A percentile compares a stretch with the other conserved stretches of the same genome.
Conservation (phyloP, 2,797 vertebrate genomes). For the Ciconia nigra region DNA sequence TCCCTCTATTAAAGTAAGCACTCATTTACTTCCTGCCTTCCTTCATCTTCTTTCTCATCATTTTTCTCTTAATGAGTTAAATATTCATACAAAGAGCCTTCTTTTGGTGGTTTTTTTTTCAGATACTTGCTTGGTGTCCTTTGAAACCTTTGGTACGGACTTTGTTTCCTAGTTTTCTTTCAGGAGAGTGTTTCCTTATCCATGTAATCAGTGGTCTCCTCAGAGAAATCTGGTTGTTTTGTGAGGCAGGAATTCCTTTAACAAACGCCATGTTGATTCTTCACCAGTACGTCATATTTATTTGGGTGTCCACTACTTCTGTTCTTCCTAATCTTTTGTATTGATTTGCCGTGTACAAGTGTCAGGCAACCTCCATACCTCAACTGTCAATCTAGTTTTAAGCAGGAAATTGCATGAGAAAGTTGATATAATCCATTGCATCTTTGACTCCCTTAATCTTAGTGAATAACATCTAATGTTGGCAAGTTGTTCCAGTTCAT, state of each 20-base stretch:
- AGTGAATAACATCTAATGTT: neutral
- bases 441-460: neutral
- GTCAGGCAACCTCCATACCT: neutral
- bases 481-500: neutral
- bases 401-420: neutral
- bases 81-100: neutral
- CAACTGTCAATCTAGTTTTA: neutral
- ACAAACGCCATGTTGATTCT: neutral
- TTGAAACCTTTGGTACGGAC: neutral
- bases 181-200: neutral
- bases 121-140: neutral
- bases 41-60: neutral
- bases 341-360: neutral
- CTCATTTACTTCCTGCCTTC: neutral
- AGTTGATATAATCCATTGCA: neutral
- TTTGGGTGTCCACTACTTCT: neutral
- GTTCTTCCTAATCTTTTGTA: neutral
- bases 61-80: neutral
- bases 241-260: neutral
- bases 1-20: neutral
- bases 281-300: neutral
- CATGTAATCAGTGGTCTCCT: neutral
- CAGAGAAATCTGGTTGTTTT: neutral
- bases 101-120: neutral
- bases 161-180: neutral